phyloP scores from a whole-genome alignment of 2,888 invertebrate genomes.

The Balanococcus diminutus region DNA sequence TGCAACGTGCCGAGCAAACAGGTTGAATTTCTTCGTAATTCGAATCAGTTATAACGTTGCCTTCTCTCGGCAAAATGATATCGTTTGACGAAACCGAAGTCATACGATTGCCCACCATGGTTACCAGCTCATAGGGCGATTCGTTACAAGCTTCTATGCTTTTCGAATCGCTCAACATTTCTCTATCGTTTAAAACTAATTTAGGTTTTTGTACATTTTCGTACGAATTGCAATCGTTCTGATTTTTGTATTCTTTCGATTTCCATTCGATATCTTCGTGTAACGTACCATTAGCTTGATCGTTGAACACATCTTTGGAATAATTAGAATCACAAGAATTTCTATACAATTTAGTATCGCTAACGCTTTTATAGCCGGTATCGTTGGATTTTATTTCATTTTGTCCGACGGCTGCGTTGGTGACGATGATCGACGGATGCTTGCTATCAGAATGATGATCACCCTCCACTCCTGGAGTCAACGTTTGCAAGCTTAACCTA shows the following conservation, averaged over 20 bases:
- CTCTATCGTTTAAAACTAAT: slow-evolving; percentile 45
- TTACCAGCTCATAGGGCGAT: slow-evolving; percentile 50
- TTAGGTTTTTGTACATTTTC: slow-evolving; percentile 39
- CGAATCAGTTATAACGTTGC: slow-evolving; percentile 29
- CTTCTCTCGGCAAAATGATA: not conserved
- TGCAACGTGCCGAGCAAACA: not conserved
- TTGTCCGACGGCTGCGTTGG: not conserved
- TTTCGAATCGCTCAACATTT: slow-evolving; percentile 44
- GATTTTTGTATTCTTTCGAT: not conserved
- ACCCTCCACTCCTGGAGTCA: not conserved
- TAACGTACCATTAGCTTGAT: not conserved
- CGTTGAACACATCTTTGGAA: not conserved
- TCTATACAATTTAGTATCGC: not conserved
- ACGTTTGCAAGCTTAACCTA: slow-evolving; percentile 47
- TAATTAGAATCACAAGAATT: slow-evolving; percentile 18
- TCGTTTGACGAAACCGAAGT: slow-evolving; percentile 19
- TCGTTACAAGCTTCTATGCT: slow-evolving; percentile 15
- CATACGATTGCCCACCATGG: slow-evolving; percentile 51
- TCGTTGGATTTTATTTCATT: slow-evolving; percentile 15
- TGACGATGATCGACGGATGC: not conserved
- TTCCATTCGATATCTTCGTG: slow-evolving; percentile 13
- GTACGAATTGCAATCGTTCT: not conserved
- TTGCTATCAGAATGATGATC: not conserved
- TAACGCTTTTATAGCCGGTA: not conserved
- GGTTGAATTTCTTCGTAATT: slow-evolving; percentile 52